These are phyloP conservation scores for Mamestra configurata DNA, from an alignment of 1,140 invertebrate species.

Conservation along the genomic window DNA sequence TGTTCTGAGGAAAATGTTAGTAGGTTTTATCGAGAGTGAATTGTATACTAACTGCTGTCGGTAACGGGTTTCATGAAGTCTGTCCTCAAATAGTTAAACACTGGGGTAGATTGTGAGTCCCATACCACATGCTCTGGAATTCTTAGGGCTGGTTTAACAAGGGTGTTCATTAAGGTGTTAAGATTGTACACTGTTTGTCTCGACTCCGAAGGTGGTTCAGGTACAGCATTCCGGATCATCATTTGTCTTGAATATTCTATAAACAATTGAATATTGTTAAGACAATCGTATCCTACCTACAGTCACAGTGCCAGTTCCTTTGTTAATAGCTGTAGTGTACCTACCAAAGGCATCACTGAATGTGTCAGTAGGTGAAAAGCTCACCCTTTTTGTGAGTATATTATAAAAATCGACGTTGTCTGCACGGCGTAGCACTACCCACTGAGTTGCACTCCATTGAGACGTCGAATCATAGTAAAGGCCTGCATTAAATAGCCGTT, in stretches of 20 bases:
- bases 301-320: background rate
- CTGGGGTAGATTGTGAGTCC: slow-evolving; percentile 88
- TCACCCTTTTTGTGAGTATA: slow-evolving; percentile 89
- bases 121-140: slow-evolving; percentile 90
- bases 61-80: slow-evolving; percentile 96
- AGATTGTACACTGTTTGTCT: slow-evolving; percentile 66
- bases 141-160: slow-evolving; percentile 90
- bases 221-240: slow-evolving; percentile 65
- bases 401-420: slow-evolving; percentile 94
- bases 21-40: slow-evolving; percentile 19
- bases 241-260: slow-evolving; percentile 69
- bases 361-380: slow-evolving; percentile 50
- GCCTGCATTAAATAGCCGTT: slow-evolving; percentile 86
- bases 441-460: slow-evolving; percentile 90
- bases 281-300: background rate
- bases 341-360: slow-evolving; percentile 67
- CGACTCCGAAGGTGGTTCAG: slow-evolving; percentile 3
- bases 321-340: background rate
- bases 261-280: slow-evolving; percentile 35
- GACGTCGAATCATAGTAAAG: slow-evolving; percentile 89
- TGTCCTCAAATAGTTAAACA: slow-evolving; percentile 89
- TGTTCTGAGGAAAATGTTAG: background rate
- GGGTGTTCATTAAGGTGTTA: slow-evolving; percentile 91
- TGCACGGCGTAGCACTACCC: slow-evolving; percentile 88
- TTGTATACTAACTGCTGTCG: slow-evolving; percentile 88